Percentiles rank a stretch among this genome's conserved stretches.
Conservation (phyloP, 2,888 invertebrate genomes). For the Parapristionchus giblindavisi region DNA sequence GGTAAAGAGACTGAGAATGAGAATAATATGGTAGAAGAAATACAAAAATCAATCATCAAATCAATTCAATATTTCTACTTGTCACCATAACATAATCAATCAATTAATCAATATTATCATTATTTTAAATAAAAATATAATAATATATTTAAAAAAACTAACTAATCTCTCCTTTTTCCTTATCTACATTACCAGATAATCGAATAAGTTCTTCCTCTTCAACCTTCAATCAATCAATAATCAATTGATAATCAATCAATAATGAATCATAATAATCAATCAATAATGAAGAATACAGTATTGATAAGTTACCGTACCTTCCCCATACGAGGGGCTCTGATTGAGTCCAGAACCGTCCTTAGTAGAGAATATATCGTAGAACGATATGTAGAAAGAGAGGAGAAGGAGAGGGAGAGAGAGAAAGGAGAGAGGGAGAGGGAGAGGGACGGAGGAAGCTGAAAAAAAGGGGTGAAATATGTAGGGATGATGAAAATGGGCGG, state of each 20-base stretch:
- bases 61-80: too few species aligned
- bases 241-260: too few species aligned
- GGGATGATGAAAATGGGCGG: background rate
- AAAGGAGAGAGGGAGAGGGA: background rate
- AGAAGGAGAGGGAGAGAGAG: constrained; percentile 18
- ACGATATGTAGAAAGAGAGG: background rate
- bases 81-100: background rate
- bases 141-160: constrained; percentile 40
- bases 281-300: too few species aligned
- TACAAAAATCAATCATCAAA: too few species aligned
- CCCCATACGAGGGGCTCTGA: constrained; percentile 36
- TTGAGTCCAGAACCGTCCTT: constrained; percentile 3
- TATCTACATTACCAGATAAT: constrained; percentile 50
- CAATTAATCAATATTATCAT: background rate
- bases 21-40: too few species aligned
- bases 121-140: background rate
- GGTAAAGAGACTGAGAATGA: background rate
- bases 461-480: background rate
- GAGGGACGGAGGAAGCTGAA: background rate
- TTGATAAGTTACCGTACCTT: constrained; percentile 1
- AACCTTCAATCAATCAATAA: constrained; percentile 12
- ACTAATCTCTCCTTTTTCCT: constrained; percentile 53
- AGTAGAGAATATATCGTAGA: background rate
- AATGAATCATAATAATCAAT: too few species aligned
- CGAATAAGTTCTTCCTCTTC: constrained; percentile 53